These are phyloP conservation scores for Ips nitidus DNA, from an alignment of 1,140 invertebrate genomes.

Conservation along the genomic window DNA sequence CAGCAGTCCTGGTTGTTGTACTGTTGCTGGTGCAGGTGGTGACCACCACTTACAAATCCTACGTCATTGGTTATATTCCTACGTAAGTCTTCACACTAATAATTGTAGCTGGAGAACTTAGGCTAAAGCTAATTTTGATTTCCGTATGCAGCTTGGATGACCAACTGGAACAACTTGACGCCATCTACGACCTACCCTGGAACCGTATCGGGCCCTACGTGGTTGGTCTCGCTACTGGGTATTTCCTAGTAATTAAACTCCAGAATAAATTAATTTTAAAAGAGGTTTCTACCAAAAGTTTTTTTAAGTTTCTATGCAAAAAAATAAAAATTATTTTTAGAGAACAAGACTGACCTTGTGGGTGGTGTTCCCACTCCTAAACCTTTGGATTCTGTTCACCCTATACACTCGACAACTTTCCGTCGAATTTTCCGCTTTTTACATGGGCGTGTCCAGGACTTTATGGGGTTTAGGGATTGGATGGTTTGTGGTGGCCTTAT, in stretches of 20 bases:
- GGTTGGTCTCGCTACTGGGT: conserved; percentile 54
- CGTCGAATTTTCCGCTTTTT: conserved; percentile 50
- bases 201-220: conserved; percentile 57
- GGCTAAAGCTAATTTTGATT: neutral
- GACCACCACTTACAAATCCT: conserved; percentile 50
- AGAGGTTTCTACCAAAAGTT: conserved; percentile 44
- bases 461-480: conserved; percentile 56
- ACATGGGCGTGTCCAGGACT: conserved; percentile 52
- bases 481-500: conserved; percentile 57
- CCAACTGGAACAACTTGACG: conserved; percentile 49
- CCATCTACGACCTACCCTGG: conserved; percentile 57
- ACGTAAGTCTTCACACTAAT: conserved; percentile 50
- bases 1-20: conserved; percentile 41
- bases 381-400: conserved; percentile 54
- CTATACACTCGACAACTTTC: conserved; percentile 50
- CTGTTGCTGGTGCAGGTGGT: conserved; percentile 49
- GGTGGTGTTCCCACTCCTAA: conserved; percentile 51
- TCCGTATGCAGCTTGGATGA: conserved; percentile 49
- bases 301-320: neutral
- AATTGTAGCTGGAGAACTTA: too few species aligned
- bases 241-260: conserved; percentile 49
- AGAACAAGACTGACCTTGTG: conserved; percentile 46
- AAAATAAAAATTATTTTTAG: conserved; percentile 45
- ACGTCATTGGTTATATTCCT: conserved; percentile 50
- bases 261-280: conserved; percentile 50